Base-by-base conservation (phyloP, 2,888 invertebrate genomes). In the Heteropelma amictum region DNA sequence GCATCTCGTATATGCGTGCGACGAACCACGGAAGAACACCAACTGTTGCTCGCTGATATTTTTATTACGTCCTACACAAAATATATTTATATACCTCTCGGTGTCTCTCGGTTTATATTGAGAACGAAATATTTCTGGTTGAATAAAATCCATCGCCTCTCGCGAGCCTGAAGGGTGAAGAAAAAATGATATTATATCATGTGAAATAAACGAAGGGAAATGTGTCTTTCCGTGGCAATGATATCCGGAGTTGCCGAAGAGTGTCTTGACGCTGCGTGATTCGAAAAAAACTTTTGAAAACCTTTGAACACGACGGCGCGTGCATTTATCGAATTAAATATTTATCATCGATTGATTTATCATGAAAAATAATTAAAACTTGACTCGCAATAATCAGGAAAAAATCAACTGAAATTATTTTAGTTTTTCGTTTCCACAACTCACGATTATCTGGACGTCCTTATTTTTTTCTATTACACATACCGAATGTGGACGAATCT, bases 51-150 rank as follows among this genome's bases (percentile, higher is more conserved):
- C 77, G 79, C 77, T 79, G 82, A 84, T 83, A 83, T 83, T 83
- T 83, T 86, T 85, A 83, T 85, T 84, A 79, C 83, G 70, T 75
- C 76, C 73, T 79, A 75, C 76, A 64, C 77, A 30, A 79, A 78
- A 81, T 84, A 83, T 86, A 85, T 85, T 85, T 84, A 85, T 79
- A 67, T 38, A 49, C 54, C 65, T 61, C 51, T 56, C 61, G 49
- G 38, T 70, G 51, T 70, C 61, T 60, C 54, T 49, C 69, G 38
- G 60, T 33, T 83, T 85, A 85, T 85, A 85, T 82, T 65, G 79
- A 81, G 84, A 83, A 84, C 81, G 72, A 84, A 85, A 83, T 82
- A 84, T 85, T 84, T 85, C 81, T 80, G 81, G 78, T 79, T 63
- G 49, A 69, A 71, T 65, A 65, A 65, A 72, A 58, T 51, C 19